Base-by-base conservation (phyloP, 1,140 invertebrate species). In the Brachionus sp. region DNA sequence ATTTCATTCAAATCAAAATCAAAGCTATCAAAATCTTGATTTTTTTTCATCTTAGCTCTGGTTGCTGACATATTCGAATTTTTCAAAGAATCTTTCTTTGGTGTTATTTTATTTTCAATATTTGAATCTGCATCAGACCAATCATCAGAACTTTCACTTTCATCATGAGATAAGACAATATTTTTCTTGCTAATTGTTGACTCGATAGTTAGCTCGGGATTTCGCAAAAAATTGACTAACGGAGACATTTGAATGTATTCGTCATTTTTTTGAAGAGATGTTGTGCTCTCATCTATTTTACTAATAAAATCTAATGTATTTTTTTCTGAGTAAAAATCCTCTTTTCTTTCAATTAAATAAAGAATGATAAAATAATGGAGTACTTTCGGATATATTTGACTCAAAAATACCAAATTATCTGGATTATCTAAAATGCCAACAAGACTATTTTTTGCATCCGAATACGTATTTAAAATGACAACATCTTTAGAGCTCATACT, bases 401-500 rank as follows among this genome's bases (percentile, higher is more conserved):
- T 85, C 0, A 90, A 86, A 0, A 87, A 83, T 3, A 86, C 85
- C n/a, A 89, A 86, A 84, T 86, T 88, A 46, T 88, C 88, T 29
- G 87, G 87, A 16, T 87, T 87, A 84, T 90, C 90, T 82, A 91
- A 89, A 3, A 91, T 87, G 5, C 90, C 90, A 1, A 89, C 90
- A 25, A 91, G 84, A 19, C 90, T 88, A 85, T 90, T 90, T 39
- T 86, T 86, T 13, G 90, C 90, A 86, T 90, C 90, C 25, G 90
- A 90, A 84, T 90, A 90, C 1, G 88, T 87, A 35, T 87, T 84
- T 6, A 90, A 84, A 23, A 84, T 35, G 6, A 84, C 75, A 25
- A 86, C 85, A 84, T 88, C 88, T 46, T 86, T 84, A 2, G 88
- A 88, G 23, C 86, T 86, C 19, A 89, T 80, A 16, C 86, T 86